phyloP scores from a whole-genome alignment of 2,113 vertebrate genomes.

The Mystacornis crossleyi region DNA sequence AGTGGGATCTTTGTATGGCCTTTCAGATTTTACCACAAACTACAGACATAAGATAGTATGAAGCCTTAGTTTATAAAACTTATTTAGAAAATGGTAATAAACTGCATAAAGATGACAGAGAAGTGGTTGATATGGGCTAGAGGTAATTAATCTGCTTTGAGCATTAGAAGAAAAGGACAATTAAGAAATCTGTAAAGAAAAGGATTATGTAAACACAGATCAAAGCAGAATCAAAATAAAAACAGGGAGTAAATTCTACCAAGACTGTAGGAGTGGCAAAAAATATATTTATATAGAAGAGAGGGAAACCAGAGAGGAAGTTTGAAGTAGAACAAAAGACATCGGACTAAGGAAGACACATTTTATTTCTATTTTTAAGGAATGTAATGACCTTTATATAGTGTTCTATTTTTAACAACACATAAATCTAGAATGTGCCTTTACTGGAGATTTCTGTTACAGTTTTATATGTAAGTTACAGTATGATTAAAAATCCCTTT shows the following conservation, averaged over 20 bases:
- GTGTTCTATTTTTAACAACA: background rate
- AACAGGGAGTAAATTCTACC: background rate
- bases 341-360: background rate
- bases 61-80: background rate
- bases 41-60: background rate
- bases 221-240: background rate
- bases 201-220: background rate
- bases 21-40: background rate
- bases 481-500: background rate
- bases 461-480: background rate
- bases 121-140: background rate
- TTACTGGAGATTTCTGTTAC: background rate
- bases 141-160: background rate
- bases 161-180: background rate
- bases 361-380: background rate
- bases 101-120: background rate
- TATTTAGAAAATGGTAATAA: background rate
- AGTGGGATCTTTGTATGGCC: fast-evolving
- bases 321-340: background rate
- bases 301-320: background rate
- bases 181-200: background rate
- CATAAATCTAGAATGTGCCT: background rate
- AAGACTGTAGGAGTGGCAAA: background rate
- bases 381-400: background rate
- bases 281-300: background rate